Conservation (phyloP, 2,113 vertebrate genomes). For the Amphiprion ocellaris region DNA sequence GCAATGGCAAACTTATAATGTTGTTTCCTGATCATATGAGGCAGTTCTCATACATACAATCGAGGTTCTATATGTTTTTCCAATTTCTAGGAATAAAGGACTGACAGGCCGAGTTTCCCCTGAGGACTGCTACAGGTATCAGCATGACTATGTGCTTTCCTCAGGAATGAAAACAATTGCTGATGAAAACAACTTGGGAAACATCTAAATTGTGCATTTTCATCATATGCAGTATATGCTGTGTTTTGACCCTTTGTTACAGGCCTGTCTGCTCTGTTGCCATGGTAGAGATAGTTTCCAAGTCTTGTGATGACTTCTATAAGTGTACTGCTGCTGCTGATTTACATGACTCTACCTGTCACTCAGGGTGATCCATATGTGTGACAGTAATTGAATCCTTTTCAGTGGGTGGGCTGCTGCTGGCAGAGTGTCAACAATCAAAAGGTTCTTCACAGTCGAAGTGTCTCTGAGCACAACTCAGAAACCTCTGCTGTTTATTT, state of each 20-base stretch:
- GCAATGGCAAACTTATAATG: too few species aligned
- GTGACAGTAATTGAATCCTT: slow-evolving; percentile 3
- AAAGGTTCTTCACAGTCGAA: too few species aligned
- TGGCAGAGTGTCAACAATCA: not conserved
- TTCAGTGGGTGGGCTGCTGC: not conserved
- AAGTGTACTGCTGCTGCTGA: slow-evolving; percentile 9
- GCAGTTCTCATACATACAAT: not conserved
- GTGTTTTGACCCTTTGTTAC: not conserved
- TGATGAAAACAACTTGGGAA: not conserved
- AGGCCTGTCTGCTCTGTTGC: not conserved
- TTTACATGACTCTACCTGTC: too few species aligned
- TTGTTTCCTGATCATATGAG: not conserved
- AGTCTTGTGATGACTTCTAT: not conserved
- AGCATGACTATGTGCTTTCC: not conserved
- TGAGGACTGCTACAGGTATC: not conserved
- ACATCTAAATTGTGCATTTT: not conserved
- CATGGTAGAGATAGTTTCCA: not conserved
- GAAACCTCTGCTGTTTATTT: not conserved
- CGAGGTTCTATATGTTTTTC: not conserved
- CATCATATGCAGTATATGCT: not conserved
- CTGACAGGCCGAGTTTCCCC: not conserved
- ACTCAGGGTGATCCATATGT: not conserved
- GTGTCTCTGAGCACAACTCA: not conserved
- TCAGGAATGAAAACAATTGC: not conserved
- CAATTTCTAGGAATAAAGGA: slow-evolving; percentile 20